Conservation (phyloP, 2,888 invertebrate genomes). For the Apamea sordens region DNA sequence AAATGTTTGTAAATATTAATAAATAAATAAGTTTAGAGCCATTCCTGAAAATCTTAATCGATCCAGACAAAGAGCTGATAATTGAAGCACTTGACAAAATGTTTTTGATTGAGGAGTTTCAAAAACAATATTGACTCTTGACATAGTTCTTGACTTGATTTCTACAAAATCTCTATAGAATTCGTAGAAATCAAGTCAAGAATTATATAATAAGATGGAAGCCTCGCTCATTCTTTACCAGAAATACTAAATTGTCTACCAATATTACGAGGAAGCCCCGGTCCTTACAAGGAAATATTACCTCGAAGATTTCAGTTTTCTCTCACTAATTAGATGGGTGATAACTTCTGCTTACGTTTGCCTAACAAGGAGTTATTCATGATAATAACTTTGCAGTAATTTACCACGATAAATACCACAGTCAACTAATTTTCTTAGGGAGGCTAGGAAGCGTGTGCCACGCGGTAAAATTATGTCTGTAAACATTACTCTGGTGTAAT, state of each 20-base stretch:
- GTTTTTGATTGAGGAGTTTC: neutral
- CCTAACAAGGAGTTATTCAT: slow-evolving; percentile 25
- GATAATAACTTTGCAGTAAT: slow-evolving; percentile 20
- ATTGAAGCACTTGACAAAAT: neutral
- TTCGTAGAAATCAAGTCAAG: too few species aligned
- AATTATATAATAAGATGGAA: too few species aligned
- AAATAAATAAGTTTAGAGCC: neutral
- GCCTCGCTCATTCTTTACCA: neutral
- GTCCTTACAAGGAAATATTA: slow-evolving; percentile 19
- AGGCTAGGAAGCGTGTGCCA: neutral
- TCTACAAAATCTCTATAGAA: neutral
- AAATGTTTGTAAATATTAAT: neutral
- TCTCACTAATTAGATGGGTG: slow-evolving; percentile 24
- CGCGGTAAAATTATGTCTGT: neutral
- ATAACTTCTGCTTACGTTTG: slow-evolving; percentile 37
- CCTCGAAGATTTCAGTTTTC: slow-evolving; percentile 2
- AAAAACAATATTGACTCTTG: neutral
- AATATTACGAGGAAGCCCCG: slow-evolving; percentile 2
- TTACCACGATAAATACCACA: slow-evolving; percentile 19
- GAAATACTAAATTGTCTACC: neutral
- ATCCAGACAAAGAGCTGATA: neutral
- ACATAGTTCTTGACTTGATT: neutral
- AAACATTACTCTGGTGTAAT: slow-evolving; percentile 14
- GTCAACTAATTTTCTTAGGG: neutral
- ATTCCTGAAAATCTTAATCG: neutral